A percentile compares a stretch with the other conserved stretches of the same genome.
Conservation (phyloP, 2,888 invertebrate species). For the Antheraea yamamai region DNA sequence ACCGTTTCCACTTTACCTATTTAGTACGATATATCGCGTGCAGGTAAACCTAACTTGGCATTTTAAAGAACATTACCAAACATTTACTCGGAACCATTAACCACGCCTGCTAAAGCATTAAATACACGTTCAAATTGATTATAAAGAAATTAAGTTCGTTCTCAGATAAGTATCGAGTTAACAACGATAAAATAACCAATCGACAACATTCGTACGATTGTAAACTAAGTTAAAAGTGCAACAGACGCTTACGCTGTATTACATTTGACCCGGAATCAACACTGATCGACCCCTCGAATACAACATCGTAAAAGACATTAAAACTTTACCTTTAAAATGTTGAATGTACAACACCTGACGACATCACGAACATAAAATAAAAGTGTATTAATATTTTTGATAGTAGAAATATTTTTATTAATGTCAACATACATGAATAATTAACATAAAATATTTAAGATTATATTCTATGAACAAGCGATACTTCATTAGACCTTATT, state of each 20-base stretch:
- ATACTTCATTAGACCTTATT: conserved; percentile 67
- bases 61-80: neutral
- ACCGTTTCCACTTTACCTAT: no score
- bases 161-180: conserved; percentile 59
- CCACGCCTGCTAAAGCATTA: neutral
- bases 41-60: neutral
- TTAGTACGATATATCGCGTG: no score
- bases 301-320: conserved; percentile 51
- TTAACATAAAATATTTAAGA: conserved; percentile 42
- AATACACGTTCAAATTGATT: conserved; percentile 1
- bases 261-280: conserved; percentile 52
- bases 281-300: conserved; percentile 39
- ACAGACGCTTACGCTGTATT: conserved; percentile 51
- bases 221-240: conserved; percentile 74
- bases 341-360: conserved; percentile 34
- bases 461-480: conserved; percentile 41
- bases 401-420: conserved; percentile 38
- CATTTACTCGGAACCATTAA: no score
- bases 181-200: conserved; percentile 64
- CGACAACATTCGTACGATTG: conserved; percentile 60
- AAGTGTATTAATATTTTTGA: conserved; percentile 32
- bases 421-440: conserved; percentile 46
- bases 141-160: conserved; percentile 68
- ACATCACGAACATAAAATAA: conserved; percentile 30
- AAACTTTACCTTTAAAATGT: conserved; percentile 41